Conservation (phyloP, 2,888 invertebrate species). For the Cephonodes hylas region DNA sequence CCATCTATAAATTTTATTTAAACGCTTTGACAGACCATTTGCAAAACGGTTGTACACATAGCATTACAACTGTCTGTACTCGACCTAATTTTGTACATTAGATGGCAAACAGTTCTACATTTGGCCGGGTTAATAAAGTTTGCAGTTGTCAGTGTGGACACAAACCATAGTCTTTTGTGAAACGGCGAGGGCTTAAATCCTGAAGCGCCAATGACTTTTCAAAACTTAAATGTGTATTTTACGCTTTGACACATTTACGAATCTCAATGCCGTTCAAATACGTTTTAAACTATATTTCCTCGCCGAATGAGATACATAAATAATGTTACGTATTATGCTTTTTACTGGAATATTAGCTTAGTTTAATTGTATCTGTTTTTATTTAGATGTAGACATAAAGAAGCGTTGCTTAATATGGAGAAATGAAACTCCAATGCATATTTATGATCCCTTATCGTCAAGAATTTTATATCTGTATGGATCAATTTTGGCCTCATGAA, state of each 20-base stretch:
- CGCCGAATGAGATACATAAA: not conserved
- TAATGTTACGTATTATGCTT: not conserved
- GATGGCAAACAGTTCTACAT: not conserved
- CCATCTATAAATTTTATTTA: conserved; percentile 52
- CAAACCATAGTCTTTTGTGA: conserved; percentile 4
- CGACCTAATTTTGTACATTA: conserved; percentile 4
- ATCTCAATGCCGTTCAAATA: not conserved
- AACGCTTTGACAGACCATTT: conserved; percentile 25
- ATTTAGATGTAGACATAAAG: too few species aligned
- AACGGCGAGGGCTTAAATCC: not conserved
- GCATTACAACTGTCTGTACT: not conserved
- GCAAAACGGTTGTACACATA: not conserved
- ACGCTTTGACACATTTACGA: conserved; percentile 1
- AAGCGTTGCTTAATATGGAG: too few species aligned
- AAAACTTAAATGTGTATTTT: conserved; percentile 4
- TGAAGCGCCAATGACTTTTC: conserved; percentile 1
- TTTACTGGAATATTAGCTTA: not conserved
- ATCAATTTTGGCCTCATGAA: too few species aligned
- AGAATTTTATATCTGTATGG: too few species aligned
- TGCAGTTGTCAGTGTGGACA: conserved; percentile 4
- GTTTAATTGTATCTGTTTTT: not conserved
- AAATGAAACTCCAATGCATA: too few species aligned
- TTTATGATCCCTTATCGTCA: too few species aligned
- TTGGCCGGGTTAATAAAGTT: conserved; percentile 4
- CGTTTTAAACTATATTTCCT: not conserved